Evolutionary conservation across 1,140 invertebrate species (phyloP).

Genomic region (Linepithema humile): DNA sequence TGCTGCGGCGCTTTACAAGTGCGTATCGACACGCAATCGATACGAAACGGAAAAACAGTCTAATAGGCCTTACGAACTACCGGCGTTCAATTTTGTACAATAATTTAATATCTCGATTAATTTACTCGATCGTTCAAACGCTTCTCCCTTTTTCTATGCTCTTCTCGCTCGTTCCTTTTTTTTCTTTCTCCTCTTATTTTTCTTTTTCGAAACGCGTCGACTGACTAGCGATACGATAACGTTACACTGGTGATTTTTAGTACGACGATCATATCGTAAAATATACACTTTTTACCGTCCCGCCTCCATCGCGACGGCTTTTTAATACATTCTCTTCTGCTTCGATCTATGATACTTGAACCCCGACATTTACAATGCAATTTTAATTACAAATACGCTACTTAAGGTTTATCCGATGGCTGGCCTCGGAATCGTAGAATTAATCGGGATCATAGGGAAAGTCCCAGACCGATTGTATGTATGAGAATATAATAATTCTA

Average conservation of each 20-base stretch:
- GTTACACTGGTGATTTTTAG: conserved; percentile 50
- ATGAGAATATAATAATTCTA: conserved; percentile 24
- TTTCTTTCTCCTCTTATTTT: not conserved
- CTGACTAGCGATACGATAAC: conserved; percentile 73
- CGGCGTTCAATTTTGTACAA: conserved; percentile 72
- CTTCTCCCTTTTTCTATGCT: not conserved
- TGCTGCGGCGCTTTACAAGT: conserved; percentile 13
- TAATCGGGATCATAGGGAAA: conserved; percentile 12
- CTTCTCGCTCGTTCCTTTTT: not conserved
- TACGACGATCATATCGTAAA: conserved; percentile 68
- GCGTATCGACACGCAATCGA: conserved; percentile 40
- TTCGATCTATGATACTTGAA: conserved; percentile 50
- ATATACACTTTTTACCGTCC: conserved; percentile 65
- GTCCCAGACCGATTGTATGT: conserved; percentile 10
- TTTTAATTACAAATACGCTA: conserved; percentile 54
- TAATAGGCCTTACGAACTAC: conserved; percentile 71
- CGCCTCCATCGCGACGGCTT: conserved; percentile 15
- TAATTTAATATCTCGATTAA: conserved; percentile 71
- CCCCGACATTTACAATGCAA: conserved; percentile 51
- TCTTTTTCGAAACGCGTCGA: conserved; percentile 31
- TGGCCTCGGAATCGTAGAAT: conserved; percentile 29
- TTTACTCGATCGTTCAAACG: conserved; percentile 54
- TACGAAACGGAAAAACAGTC: conserved; percentile 54
- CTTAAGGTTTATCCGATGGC: conserved; percentile 45
- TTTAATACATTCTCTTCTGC: not conserved